Evolutionary conservation across 2,888 invertebrate species (phyloP), one percentile per base, ranked within the genome.

Genomic region (Torymus texanus): DNA sequence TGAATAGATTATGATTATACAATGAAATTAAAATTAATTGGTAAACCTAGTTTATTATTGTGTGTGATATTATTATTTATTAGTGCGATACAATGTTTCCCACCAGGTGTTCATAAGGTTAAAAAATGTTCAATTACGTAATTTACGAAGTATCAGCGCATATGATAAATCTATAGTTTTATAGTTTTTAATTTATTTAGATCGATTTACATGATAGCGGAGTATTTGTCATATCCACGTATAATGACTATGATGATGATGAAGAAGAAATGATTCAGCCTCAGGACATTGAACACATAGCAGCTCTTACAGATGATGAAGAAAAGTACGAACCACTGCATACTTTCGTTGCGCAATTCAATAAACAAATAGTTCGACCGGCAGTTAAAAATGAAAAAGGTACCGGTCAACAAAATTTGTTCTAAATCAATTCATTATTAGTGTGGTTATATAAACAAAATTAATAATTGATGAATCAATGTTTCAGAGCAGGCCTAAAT

Each of bases 201-300:
- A 82, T 86, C 2, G 82, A 85, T 72, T 78, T 87, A 13, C 80
- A 77, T 1, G 84, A 89, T 70, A 79, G 81, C 8, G 83, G 86
- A 75, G 82, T 82, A 10, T 88, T 87, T 62, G 85, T 86, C 14
- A 86, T 90, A 71, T 81, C 85, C 53, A 83, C 90, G 16, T 88
- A 86, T 62, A 90, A 89, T 59, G 86, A 89, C 53, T 85, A 90
- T 78, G 88, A 91, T 29, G 88, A 85, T 12, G 77, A 83, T 29
- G 91, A 92, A 82, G 90, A 91, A 81, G 91, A 91, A 86, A 89
- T 91, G 87, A 89, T 91, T 81, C 84, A 87, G 67, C 82, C 84
- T 10, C 76, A 79, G 4, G 88, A 90, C 75, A 83, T 90, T 41
- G 75, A 79, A 21, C 78, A 86, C 12, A 66, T 84, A 2, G 80